Conservation (phyloP, 2,888 invertebrate genomes). For the Mesorhabditis sp. region DNA sequence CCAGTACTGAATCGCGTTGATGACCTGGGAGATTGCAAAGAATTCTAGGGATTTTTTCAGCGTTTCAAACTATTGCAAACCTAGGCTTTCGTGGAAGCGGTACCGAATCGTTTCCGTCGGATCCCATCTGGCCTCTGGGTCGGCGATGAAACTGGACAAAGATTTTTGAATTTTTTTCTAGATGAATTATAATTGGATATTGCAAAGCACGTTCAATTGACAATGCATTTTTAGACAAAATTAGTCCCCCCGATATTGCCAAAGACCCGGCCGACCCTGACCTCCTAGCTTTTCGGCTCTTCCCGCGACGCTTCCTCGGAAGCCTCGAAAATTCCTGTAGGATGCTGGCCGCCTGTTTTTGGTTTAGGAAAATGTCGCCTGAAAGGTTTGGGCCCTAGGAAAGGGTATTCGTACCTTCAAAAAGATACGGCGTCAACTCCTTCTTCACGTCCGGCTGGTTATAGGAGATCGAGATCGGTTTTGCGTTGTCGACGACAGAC, state of each 20-base stretch:
- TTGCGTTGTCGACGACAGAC: constrained; percentile 36
- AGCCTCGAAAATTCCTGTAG: constrained; percentile 30
- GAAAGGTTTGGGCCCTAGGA: not conserved
- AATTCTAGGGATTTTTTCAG: constrained; percentile 32
- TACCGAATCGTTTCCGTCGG: constrained; percentile 44
- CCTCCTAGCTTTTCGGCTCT: not conserved
- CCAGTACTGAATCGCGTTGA: constrained; percentile 51
- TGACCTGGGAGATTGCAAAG: constrained; percentile 50
- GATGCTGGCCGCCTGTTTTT: constrained; percentile 47
- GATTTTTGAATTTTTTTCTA: constrained; percentile 11
- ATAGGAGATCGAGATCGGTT: constrained; percentile 38
- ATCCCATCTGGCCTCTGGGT: constrained; percentile 48
- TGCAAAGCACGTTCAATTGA: too few relatives aligned
- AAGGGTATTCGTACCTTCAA: constrained; percentile 40
- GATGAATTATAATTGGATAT: too few relatives aligned
- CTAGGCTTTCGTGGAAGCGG: constrained; percentile 51
- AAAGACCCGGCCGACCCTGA: not conserved
- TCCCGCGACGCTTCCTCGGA: constrained; percentile 10
- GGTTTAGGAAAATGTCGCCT: constrained; percentile 53
- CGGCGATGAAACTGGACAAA: constrained; percentile 38
- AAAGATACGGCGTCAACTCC: constrained; percentile 45
- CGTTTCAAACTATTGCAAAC: constrained; percentile 11
- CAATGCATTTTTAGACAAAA: too few relatives aligned
- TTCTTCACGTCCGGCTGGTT: constrained; percentile 45
- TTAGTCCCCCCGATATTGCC: too few relatives aligned